These are phyloP conservation scores for Anodontia alba DNA, from an alignment of 2,888 invertebrate genomes.

Conservation along the genomic window DNA sequence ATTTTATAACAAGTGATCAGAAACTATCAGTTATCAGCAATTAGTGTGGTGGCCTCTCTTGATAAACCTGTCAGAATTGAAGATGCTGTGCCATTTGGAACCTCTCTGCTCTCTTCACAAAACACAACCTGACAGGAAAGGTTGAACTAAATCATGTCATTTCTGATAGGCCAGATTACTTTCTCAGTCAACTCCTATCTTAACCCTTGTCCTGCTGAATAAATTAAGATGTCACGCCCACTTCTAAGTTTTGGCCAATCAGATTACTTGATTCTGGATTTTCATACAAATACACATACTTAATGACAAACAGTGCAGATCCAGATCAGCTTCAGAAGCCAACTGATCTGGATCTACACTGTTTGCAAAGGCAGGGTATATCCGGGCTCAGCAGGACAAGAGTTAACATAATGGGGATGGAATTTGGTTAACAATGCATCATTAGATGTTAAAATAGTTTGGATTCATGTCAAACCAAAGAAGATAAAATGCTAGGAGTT, in stretches of 20 bases:
- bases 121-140: conserved; percentile 5
- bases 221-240: too few relatives aligned
- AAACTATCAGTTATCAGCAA: conserved; percentile 16
- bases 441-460: not conserved
- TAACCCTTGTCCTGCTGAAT: too few relatives aligned
- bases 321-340: too few relatives aligned
- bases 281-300: too few relatives aligned
- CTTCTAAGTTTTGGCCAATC: too few relatives aligned
- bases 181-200: conserved; percentile 1
- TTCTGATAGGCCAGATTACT: not conserved
- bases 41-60: not conserved
- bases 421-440: conserved; percentile 17
- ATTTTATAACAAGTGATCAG: conserved; percentile 12
- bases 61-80: conserved; percentile 13
- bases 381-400: too few relatives aligned
- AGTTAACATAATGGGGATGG: not conserved
- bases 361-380: too few relatives aligned
- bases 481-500: too few relatives aligned
- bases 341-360: too few relatives aligned
- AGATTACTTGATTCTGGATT: too few relatives aligned
- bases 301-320: too few relatives aligned
- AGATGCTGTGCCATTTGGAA: conserved; percentile 7
- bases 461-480: too few relatives aligned
- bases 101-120: not conserved
- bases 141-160: conserved; percentile 15